Conservation (phyloP, 2,797 vertebrate species). For the Danio albolineatus region DNA sequence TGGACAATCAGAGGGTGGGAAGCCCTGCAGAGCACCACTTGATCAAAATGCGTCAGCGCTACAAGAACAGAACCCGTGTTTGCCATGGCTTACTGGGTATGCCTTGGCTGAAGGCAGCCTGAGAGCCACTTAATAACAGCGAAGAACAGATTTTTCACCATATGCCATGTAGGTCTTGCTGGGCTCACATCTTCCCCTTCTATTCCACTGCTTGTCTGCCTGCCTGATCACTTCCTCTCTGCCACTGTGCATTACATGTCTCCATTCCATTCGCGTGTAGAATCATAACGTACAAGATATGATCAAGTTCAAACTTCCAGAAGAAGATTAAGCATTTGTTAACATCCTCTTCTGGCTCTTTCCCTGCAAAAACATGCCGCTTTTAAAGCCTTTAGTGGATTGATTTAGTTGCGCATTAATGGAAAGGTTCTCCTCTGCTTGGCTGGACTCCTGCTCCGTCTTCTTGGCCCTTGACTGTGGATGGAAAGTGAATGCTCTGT, state of each 20-base stretch:
- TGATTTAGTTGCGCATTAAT: constrained; percentile 39
- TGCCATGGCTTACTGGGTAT: constrained; percentile 35
- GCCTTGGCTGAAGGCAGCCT: constrained; percentile 47
- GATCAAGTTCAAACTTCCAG: constrained; percentile 13
- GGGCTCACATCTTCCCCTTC: constrained; percentile 42
- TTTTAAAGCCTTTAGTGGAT: constrained; percentile 16
- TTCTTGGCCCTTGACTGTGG: constrained; percentile 14
- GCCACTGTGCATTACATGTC: constrained; percentile 52
- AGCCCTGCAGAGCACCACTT: constrained; percentile 45
- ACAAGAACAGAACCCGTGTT: constrained; percentile 33
- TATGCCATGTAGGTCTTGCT: constrained; percentile 60
- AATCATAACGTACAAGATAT: constrained; percentile 12
- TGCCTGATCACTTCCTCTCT: constrained; percentile 1
- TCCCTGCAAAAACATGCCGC: neutral
- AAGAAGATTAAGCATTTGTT: constrained; percentile 13
- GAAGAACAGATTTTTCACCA: constrained; percentile 66
- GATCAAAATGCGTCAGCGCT: constrained; percentile 58
- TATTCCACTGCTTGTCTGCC: constrained; percentile 19
- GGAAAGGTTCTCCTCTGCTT: constrained; percentile 7
- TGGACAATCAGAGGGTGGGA: constrained; percentile 42
- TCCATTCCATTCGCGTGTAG: constrained; percentile 1
- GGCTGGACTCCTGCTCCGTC: neutral
- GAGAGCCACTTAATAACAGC: constrained; percentile 57
- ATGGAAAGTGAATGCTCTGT: constrained; percentile 48
- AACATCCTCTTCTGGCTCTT: constrained; percentile 36